These are phyloP conservation scores for Rachycentron canadum DNA, from an alignment of 2,797 vertebrate genomes.

Conservation along the genomic window DNA sequence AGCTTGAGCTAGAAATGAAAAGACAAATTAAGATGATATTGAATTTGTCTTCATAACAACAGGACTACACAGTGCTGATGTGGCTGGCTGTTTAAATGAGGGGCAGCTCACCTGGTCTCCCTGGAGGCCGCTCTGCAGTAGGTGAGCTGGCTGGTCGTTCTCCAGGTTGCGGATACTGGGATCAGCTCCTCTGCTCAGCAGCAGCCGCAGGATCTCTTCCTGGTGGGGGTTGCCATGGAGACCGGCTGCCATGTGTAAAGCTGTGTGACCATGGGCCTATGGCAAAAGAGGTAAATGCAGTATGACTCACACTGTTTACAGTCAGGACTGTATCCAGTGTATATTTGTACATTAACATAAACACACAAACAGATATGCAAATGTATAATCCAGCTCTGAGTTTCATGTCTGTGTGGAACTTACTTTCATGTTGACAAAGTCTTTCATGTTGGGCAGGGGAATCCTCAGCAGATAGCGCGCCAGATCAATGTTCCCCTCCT, in stretches of 20 bases:
- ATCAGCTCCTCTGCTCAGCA: constrained; percentile 89
- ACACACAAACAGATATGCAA: background rate
- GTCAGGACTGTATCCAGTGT: background rate
- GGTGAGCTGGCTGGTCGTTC: constrained; percentile 91
- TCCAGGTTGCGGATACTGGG: constrained; percentile 93
- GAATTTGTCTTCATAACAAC: background rate
- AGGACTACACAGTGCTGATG: background rate
- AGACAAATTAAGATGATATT: background rate
- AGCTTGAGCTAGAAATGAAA: constrained; percentile 83
- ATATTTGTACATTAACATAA: background rate
- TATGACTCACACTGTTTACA: constrained; percentile 30
- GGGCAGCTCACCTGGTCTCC: constrained; percentile 87
- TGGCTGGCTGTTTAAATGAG: constrained; percentile 5
- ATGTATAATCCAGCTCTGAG: constrained; percentile 25
- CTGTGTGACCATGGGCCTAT: constrained; percentile 94
- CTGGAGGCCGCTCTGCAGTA: constrained; percentile 87
- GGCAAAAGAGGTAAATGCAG: background rate
- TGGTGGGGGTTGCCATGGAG: constrained; percentile 88
- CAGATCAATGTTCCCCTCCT: constrained; percentile 90
- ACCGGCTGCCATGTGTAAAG: constrained; percentile 94
- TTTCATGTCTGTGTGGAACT: constrained; percentile 46
- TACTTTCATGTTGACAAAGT: constrained; percentile 95
- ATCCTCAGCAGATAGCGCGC: constrained; percentile 87
- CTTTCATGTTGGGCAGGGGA: constrained; percentile 82
- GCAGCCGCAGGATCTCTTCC: constrained; percentile 87